Evolutionary conservation across 1,140 invertebrate species (phyloP), one percentile per base, ranked within the genome.

Genomic region (Proales similis): DNA sequence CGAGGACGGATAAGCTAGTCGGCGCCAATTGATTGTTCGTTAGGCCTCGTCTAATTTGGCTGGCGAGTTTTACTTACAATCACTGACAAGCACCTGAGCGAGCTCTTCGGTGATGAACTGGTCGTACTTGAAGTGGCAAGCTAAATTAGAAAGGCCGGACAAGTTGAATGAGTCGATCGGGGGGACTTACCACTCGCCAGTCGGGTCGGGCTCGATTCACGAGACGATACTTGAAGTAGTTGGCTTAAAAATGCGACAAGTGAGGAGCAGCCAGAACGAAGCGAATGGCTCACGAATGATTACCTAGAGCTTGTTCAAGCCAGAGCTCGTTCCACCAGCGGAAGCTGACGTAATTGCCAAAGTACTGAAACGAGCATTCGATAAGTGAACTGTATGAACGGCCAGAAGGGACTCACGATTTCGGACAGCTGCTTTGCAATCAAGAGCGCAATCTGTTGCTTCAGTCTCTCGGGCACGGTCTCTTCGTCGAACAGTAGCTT

Each of bases 1-100:
- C 22, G 57, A 61, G 29, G 57, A 57, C 20, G 51, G 51, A 57
- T 42, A 57, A 26, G 51, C 51, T 57, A 42, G 30, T n/a, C n/a
- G n/a, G n/a, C n/a, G n/a, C n/a, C n/a, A n/a, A n/a, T n/a, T n/a
- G n/a, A n/a, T n/a, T n/a, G n/a, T n/a, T n/a, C n/a, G n/a, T n/a
- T n/a, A n/a, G n/a, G n/a, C n/a, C n/a, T n/a, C n/a, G n/a, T n/a
- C n/a, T n/a, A n/a, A n/a, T n/a, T n/a, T n/a, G n/a, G n/a, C n/a
- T n/a, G n/a, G n/a, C 22, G 9, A 11, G 14, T n/a, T 29, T 14
- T 20, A 14, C 11, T 22, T 61, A 46, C 39, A 45, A 32, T 61
- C 57, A 26, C 47, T 45, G n/a, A 45, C n/a, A 20, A 61, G 27
- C 12, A 45, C 39, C 22, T 45, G 19, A 30, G 47, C 36, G 3